Conservation (phyloP, 1,140 invertebrate species). For the Frieseomelitta varia region DNA sequence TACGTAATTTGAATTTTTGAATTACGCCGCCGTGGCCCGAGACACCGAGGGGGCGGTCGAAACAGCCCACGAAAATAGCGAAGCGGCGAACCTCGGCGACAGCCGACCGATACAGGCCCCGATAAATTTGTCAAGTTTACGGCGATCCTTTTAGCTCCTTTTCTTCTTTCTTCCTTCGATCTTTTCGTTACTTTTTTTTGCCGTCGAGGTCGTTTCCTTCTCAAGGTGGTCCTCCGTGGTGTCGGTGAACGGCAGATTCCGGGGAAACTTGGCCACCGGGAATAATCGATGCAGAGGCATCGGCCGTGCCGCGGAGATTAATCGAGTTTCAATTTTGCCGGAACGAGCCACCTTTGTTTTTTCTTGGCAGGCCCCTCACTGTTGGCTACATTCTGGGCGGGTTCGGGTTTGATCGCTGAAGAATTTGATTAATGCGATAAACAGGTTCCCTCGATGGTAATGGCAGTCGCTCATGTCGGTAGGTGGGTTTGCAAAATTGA, state of each 20-base stretch:
- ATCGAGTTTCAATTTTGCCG: slow-evolving; percentile 35
- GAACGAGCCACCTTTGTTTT: neutral
- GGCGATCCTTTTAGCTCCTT: slow-evolving; percentile 47
- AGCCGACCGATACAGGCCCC: slow-evolving; percentile 6
- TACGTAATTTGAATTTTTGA: slow-evolving; percentile 79
- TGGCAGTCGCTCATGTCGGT: neutral
- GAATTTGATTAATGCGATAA: slow-evolving; percentile 10
- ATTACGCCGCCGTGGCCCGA: slow-evolving; percentile 55
- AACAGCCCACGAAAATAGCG: slow-evolving; percentile 4
- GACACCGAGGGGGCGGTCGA: neutral
- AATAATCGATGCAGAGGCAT: slow-evolving; percentile 16
- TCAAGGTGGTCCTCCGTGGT: neutral
- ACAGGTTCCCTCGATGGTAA: neutral
- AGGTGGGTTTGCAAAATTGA: neutral
- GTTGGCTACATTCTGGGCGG: neutral
- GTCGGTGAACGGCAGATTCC: neutral
- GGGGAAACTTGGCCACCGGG: slow-evolving; percentile 28
- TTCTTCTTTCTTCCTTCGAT: neutral
- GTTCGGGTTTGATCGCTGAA: neutral
- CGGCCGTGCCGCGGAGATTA: slow-evolving; percentile 9
- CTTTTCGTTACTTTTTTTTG: neutral
- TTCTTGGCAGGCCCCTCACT: neutral
- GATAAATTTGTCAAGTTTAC: slow-evolving; percentile 76
- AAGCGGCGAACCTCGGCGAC: slow-evolving; percentile 23
- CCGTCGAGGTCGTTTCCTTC: no score